phyloP scores from a whole-genome alignment of 2,888 invertebrate genomes.

The Conomelus anceps region DNA sequence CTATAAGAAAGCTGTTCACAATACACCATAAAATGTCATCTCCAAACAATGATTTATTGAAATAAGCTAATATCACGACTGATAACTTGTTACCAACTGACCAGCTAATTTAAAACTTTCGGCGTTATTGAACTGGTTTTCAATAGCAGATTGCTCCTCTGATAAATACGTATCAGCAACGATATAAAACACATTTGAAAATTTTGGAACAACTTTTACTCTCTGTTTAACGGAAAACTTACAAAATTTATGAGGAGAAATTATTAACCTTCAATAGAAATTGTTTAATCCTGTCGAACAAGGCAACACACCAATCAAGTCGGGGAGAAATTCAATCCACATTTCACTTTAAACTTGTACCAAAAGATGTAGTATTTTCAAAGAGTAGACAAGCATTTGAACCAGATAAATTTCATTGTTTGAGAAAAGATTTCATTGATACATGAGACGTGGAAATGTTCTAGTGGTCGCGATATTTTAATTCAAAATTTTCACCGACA shows the following conservation, averaged over 20 bases:
- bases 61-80: background rate
- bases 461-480: too few species aligned
- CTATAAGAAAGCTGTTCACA: too few species aligned
- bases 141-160: background rate
- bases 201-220: background rate
- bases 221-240: background rate
- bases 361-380: background rate
- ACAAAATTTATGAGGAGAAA: background rate
- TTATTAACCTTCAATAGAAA: background rate
- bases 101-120: background rate
- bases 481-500: too few species aligned
- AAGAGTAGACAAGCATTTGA: too few species aligned
- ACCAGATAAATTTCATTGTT: too few species aligned
- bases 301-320: background rate
- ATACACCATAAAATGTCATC: too few species aligned
- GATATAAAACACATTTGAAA: background rate
- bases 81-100: background rate
- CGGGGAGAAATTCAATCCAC: background rate
- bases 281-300: background rate
- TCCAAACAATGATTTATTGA: background rate
- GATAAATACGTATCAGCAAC: background rate
- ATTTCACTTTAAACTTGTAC: background rate
- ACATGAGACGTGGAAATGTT: too few species aligned
- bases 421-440: too few species aligned
- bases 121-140: background rate